A percentile compares a stretch with the other conserved stretches of the same genome.
Evolutionary conservation across 2,888 invertebrate species (phyloP).

Genomic region (Hypercompe scribonia): DNA sequence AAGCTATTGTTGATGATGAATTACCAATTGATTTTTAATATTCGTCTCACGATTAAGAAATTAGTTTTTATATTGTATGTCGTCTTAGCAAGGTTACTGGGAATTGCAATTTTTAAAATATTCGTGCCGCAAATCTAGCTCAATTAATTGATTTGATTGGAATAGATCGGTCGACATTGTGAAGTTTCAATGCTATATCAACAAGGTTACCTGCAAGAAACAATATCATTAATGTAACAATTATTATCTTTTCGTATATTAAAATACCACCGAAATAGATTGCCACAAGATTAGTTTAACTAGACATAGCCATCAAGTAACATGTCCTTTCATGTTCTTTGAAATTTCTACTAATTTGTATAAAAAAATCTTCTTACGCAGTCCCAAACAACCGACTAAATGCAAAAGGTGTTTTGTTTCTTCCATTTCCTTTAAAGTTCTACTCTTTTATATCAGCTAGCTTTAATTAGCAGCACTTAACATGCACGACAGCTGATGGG

Average conservation of each 20-base stretch:
- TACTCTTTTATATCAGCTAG: constrained; percentile 33
- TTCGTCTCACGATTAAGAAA: neutral
- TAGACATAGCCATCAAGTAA: neutral
- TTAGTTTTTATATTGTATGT: neutral
- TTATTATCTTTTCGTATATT: neutral
- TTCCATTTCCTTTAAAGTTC: constrained; percentile 35
- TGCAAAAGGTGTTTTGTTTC: constrained; percentile 16
- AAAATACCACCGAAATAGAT: neutral
- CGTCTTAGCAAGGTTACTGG: neutral
- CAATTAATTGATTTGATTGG: neutral
- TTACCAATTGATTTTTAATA: neutral
- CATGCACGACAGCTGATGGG: constrained; percentile 63
- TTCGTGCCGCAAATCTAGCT: neutral
- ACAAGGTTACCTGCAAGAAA: neutral
- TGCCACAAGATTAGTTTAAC: neutral
- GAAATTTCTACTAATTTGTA: neutral
- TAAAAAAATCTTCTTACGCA: constrained; percentile 21
- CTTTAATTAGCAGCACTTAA: constrained; percentile 72
- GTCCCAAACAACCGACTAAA: constrained; percentile 9
- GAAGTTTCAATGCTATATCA: neutral
- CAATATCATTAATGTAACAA: neutral
- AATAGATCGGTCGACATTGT: neutral
- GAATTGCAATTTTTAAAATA: neutral
- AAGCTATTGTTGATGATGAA: too few species aligned
- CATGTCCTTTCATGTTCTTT: neutral